phyloP scores from a whole-genome alignment of 2,888 invertebrate species.

The Doris montereyensis region DNA sequence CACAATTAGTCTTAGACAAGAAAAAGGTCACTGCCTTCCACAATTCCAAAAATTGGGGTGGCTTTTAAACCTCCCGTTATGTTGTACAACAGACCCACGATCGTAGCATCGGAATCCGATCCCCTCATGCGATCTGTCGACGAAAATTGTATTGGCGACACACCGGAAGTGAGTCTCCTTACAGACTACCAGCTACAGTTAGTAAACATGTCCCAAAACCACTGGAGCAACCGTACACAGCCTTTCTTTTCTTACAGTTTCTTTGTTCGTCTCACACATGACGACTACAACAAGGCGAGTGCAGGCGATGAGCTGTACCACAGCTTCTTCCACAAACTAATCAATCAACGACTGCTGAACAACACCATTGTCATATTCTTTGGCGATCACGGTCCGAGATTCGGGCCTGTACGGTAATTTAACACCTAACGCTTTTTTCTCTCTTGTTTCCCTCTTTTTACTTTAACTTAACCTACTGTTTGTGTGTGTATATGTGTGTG shows the following conservation, averaged over 20 bases:
- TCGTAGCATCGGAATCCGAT: not conserved
- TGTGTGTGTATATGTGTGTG: too few species aligned
- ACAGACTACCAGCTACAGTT: conserved; percentile 13
- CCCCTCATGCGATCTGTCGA: not conserved
- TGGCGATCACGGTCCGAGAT: too few species aligned
- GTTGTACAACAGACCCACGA: not conserved
- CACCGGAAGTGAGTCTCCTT: not conserved
- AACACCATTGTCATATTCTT: too few species aligned
- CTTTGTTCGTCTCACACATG: not conserved
- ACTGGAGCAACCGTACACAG: not conserved
- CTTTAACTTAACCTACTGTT: too few species aligned
- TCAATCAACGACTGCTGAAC: too few species aligned
- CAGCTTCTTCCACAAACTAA: not conserved
- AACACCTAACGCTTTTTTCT: too few species aligned
- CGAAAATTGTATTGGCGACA: conserved; percentile 18
- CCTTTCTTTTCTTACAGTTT: not conserved
- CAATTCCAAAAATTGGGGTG: conserved; percentile 12
- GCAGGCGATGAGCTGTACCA: not conserved
- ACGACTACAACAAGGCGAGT: not conserved
- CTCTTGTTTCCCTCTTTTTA: too few species aligned
- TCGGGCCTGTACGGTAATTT: too few species aligned
- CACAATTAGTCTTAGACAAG: not conserved
- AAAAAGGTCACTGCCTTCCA: conserved; percentile 12
- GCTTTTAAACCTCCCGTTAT: conserved; percentile 11
- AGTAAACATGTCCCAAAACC: conserved; percentile 9